A percentile compares a stretch with the other conserved stretches of the same genome.
Evolutionary conservation across 2,797 vertebrate genomes (phyloP).

Genomic region (Anolis apletophallus): DNA sequence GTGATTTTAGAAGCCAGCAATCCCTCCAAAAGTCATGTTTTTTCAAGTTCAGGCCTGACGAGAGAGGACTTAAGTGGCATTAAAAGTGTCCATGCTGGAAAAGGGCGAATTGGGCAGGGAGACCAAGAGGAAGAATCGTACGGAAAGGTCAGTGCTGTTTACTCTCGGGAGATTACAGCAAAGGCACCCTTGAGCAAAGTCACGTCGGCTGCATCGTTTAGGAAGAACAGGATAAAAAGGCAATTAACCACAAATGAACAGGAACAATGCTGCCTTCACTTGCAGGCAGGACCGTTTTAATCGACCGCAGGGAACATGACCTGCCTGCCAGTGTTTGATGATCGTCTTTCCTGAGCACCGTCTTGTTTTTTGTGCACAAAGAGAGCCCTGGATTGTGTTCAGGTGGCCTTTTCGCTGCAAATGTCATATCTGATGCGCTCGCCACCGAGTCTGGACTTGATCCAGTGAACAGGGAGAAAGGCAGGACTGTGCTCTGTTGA

Average conservation of each 20-base stretch:
- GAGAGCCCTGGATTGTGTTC: neutral
- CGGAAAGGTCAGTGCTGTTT: constrained; percentile 16
- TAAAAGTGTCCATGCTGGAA: neutral
- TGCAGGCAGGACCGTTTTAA: neutral
- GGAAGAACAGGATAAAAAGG: neutral
- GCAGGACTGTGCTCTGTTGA: no score
- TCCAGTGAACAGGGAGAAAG: neutral
- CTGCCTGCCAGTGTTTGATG: neutral
- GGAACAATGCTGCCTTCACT: neutral
- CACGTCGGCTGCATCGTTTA: constrained; percentile 33
- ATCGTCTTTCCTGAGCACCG: neutral
- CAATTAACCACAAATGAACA: neutral
- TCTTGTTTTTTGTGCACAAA: neutral
- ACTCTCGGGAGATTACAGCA: neutral
- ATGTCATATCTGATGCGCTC: neutral
- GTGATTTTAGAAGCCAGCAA: no score
- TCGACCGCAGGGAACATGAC: neutral
- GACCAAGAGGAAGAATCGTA: neutral
- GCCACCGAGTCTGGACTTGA: rapidly evolving
- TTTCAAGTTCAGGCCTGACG: neutral
- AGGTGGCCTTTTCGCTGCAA: neutral
- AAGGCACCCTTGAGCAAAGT: constrained; percentile 12
- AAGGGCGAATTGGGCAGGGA: neutral
- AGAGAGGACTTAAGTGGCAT: neutral
- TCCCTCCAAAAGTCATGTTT: neutral